Conservation (phyloP, 2,797 vertebrate species). For the Sebastes taczanowskii region DNA sequence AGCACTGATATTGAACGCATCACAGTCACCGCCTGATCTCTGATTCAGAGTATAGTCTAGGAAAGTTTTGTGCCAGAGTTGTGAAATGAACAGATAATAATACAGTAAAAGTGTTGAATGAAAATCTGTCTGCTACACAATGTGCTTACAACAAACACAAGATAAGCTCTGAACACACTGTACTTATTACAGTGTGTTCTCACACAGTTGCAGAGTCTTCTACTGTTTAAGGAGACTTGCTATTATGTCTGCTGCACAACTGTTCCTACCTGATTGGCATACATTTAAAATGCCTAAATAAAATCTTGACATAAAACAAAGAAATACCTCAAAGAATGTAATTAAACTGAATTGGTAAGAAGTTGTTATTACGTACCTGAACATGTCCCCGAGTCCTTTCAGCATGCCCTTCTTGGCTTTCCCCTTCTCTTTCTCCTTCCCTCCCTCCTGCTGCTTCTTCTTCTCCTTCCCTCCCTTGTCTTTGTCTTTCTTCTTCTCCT, state of each 20-base stretch:
- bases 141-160: background rate
- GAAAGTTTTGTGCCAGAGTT: background rate
- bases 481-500: conserved; percentile 84
- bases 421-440: conserved; percentile 87
- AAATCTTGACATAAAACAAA: background rate
- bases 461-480: conserved; percentile 87
- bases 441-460: conserved; percentile 77
- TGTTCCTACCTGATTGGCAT: background rate
- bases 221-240: background rate
- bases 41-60: background rate
- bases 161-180: background rate
- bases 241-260: background rate
- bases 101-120: background rate
- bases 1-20: background rate
- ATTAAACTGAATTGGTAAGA: background rate
- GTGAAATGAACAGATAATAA: background rate
- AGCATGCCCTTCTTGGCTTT: conserved; percentile 94
- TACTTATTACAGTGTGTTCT: background rate
- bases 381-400: conserved; percentile 97
- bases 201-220: too few relatives aligned
- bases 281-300: background rate
- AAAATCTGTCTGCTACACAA: background rate
- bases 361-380: conserved; percentile 67
- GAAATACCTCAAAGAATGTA: background rate
- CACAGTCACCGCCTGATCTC: background rate